Evolutionary conservation across 2,888 invertebrate species (phyloP), one percentile per base, ranked within the genome.

Genomic region (Gasteruption jaculator): DNA sequence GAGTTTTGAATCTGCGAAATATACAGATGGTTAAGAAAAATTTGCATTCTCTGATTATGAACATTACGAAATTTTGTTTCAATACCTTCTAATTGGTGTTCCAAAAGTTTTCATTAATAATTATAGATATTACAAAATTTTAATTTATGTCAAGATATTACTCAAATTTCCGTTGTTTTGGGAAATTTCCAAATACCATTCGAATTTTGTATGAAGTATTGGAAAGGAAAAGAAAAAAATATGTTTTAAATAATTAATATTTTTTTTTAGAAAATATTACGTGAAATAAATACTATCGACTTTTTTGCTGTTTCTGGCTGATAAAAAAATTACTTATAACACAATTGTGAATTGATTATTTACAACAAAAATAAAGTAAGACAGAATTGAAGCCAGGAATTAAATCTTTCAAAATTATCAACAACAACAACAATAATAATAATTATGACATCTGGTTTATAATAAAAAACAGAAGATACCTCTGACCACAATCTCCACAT

Each of bases 1-100:
- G 66, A 0, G 79, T 79, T 61, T 79, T 79, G 53, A 79, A 79
- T 52, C 76, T 74, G 44, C 0, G 42, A 50, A 45, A 29, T 29
- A 7, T 35, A 12, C 18, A 27, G 31, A 45, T 22, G 19, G 14
- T 31, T 29, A 31, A 16, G 6, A 21, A n/a, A 32, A 31, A 18
- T 10, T 15, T 22, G 8, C 8, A 22, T 5, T 29, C 29, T 8
- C 12, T n/a, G 6, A 11, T 11, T 14, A 31, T 31, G 5, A n/a
- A n/a, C n/a, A n/a, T n/a, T n/a, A n/a, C n/a, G n/a, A n/a, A n/a
- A n/a, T n/a, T n/a, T n/a, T n/a, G n/a, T n/a, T n/a, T n/a, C n/a
- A n/a, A n/a, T n/a, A n/a, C n/a, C n/a, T n/a, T n/a, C n/a, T n/a
- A n/a, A n/a, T n/a, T n/a, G n/a, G n/a, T n/a, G n/a, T n/a, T n/a